Conservation (phyloP, 2,888 invertebrate genomes). For the Eretmocerus hayati region DNA sequence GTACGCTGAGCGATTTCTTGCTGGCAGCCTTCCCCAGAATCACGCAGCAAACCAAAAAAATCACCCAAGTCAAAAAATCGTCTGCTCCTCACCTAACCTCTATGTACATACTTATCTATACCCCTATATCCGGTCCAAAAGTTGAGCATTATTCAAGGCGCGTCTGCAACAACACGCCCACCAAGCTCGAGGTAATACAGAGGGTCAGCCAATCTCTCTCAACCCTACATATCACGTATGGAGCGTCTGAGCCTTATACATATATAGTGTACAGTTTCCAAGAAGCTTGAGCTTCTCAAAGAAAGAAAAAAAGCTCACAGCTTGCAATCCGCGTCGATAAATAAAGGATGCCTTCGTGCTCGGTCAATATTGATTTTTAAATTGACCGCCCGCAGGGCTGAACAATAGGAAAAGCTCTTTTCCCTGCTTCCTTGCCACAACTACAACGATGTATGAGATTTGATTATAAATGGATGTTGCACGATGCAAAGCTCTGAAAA, state of each 20-base stretch:
- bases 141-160: slow-evolving; percentile 42
- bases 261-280: too few relatives aligned
- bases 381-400: slow-evolving; percentile 39
- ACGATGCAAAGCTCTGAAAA: too few relatives aligned
- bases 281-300: background rate
- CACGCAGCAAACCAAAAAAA: too few relatives aligned
- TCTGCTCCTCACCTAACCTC: too few relatives aligned
- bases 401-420: background rate
- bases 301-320: slow-evolving; percentile 19
- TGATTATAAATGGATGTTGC: slow-evolving; percentile 48
- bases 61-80: too few relatives aligned
- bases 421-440: background rate
- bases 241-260: too few relatives aligned
- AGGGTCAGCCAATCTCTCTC: too few relatives aligned
- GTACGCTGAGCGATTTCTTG: too few relatives aligned
- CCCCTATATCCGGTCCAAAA: too few relatives aligned
- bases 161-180: slow-evolving; percentile 39
- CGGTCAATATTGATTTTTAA: slow-evolving; percentile 48
- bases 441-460: slow-evolving; percentile 29
- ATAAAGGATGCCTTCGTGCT: slow-evolving; percentile 20
- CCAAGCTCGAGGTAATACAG: slow-evolving; percentile 24
- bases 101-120: too few relatives aligned
- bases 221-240: too few relatives aligned
- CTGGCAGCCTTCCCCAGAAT: too few relatives aligned
- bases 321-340: slow-evolving; percentile 16